Conservation (phyloP, 1,140 invertebrate species). For the Asbolus verrucosus region DNA sequence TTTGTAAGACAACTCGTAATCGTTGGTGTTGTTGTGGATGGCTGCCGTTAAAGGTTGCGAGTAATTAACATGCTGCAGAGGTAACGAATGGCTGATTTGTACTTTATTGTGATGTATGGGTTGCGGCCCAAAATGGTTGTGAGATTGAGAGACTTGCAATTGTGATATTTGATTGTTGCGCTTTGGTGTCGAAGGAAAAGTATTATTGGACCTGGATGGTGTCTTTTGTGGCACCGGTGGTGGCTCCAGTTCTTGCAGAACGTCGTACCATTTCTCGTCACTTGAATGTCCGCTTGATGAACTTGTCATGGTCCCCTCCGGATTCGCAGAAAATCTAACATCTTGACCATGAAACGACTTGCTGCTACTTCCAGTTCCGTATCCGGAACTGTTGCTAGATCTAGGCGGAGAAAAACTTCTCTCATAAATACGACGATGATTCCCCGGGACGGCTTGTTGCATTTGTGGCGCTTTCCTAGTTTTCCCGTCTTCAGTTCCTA, state of each 20-base stretch:
- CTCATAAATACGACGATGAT: slow-evolving; percentile 76
- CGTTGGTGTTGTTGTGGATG: slow-evolving; percentile 58
- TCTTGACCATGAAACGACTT: slow-evolving; percentile 74
- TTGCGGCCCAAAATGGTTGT: slow-evolving; percentile 60
- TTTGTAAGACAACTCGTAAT: slow-evolving; percentile 64
- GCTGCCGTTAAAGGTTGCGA: slow-evolving; percentile 62
- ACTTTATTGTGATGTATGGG: slow-evolving; percentile 62
- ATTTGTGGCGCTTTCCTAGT: slow-evolving; percentile 62
- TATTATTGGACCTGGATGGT: slow-evolving; percentile 56
- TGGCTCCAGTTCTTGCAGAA: slow-evolving; percentile 57
- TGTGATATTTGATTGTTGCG: slow-evolving; percentile 55
- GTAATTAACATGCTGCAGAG: slow-evolving; percentile 64
- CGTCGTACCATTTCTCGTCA: slow-evolving; percentile 74
- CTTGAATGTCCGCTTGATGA: slow-evolving; percentile 76
- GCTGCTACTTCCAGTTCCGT: slow-evolving; percentile 84
- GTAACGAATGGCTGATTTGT: slow-evolving; percentile 65
- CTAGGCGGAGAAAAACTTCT: slow-evolving; percentile 84
- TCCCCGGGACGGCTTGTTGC: slow-evolving; percentile 70
- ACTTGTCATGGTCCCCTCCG: slow-evolving; percentile 71
- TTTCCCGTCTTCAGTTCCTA: slow-evolving; percentile 55
- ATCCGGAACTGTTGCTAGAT: slow-evolving; percentile 85
- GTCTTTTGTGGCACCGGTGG: slow-evolving; percentile 55
- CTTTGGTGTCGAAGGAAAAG: slow-evolving; percentile 63
- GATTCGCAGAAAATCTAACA: slow-evolving; percentile 67
- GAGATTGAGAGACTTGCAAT: slow-evolving; percentile 52